These are phyloP conservation scores for Bolinopsis microptera DNA, from an alignment of 37 sponge, comb jelly and placozoan genomes.

Conservation along the genomic window DNA sequence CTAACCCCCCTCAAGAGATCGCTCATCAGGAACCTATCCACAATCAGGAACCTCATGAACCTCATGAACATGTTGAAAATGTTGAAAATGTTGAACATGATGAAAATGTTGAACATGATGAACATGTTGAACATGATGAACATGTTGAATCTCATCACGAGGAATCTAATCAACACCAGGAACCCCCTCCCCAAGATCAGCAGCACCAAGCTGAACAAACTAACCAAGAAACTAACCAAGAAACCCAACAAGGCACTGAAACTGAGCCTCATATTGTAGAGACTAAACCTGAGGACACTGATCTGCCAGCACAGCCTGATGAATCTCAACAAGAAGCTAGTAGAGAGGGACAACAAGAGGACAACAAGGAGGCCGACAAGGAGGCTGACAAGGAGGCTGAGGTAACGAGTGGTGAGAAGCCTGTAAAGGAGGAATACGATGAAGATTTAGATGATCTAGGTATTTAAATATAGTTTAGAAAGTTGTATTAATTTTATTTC, in stretches of 20 bases:
- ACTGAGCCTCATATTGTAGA: too few species aligned
- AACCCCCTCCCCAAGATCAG: too few species aligned
- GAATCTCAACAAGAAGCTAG: too few species aligned
- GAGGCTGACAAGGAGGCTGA: not conserved
- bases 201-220: too few species aligned
- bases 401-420: not conserved
- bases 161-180: too few species aligned
- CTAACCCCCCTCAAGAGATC: not conserved
- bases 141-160: too few species aligned
- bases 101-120: not conserved
- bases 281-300: too few species aligned
- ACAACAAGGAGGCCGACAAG: too few species aligned
- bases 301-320: too few species aligned
- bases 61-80: not conserved
- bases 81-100: not conserved
- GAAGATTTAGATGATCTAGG: constrained; percentile 12
- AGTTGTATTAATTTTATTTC: not conserved
- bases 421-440: not conserved
- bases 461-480: not conserved
- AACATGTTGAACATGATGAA: not conserved
- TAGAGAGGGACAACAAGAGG: not conserved
- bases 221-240: too few species aligned
- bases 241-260: too few species aligned
- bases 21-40: not conserved
- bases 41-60: not conserved